phyloP scores from a whole-genome alignment of 2,113 vertebrate genomes.

The Cricetomys ansorgei region DNA sequence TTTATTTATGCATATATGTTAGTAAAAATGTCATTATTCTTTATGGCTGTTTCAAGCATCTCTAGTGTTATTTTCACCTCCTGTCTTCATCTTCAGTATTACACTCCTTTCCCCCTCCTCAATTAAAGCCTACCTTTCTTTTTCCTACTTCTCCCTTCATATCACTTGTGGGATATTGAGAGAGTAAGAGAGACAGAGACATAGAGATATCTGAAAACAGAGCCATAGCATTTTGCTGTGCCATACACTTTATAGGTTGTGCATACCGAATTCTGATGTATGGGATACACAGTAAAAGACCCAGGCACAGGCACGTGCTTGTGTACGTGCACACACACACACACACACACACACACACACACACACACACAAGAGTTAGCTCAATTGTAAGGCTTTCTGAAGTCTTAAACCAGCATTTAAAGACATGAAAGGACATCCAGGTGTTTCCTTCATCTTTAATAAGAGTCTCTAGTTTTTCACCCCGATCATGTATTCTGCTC shows the following conservation, averaged over 20 bases:
- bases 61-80: neutral
- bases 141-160: neutral
- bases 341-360: neutral
- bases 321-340: neutral
- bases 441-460: slow-evolving; percentile 67
- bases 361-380: neutral
- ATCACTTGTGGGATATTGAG: neutral
- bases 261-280: neutral
- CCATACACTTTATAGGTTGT: neutral
- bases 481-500: slow-evolving; percentile 72
- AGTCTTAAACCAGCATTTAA: slow-evolving; percentile 36
- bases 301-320: rapidly evolving
- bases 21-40: neutral
- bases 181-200: neutral
- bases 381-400: neutral
- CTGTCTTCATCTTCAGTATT: neutral
- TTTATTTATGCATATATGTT: neutral
- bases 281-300: neutral
- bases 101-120: neutral
- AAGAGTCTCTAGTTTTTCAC: slow-evolving; percentile 31
- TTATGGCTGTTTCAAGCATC: neutral
- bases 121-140: neutral
- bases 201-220: neutral
- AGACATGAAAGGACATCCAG: slow-evolving; percentile 37
- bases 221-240: neutral